A percentile compares a stretch with the other conserved stretches of the same genome.
phyloP scores from a whole-genome alignment of 2,888 invertebrate species.

The Apodemia duryi region DNA sequence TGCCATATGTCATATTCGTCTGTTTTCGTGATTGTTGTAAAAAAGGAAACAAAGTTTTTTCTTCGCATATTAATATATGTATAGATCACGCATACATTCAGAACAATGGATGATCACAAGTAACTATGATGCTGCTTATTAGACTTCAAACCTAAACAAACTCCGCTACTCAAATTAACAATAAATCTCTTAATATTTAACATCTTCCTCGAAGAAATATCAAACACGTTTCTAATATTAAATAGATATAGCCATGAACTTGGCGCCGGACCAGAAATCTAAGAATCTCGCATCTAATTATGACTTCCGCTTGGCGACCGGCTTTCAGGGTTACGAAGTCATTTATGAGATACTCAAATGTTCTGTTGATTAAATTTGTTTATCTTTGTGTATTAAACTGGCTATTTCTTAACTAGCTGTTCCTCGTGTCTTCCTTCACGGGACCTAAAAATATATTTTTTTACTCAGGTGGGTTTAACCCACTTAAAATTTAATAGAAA shows the following conservation, averaged over 20 bases:
- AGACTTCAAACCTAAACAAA: too few relatives aligned
- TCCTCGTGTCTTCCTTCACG: too few relatives aligned
- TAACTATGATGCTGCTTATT: too few relatives aligned
- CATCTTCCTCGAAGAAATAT: slow-evolving; percentile 4
- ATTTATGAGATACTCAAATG: slow-evolving; percentile 2
- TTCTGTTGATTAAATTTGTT: slow-evolving; percentile 2
- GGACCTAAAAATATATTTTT: too few relatives aligned
- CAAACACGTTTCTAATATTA: slow-evolving; percentile 27
- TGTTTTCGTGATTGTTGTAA: too few relatives aligned
- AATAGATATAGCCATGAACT: slow-evolving; percentile 47
- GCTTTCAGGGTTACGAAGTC: slow-evolving; percentile 18
- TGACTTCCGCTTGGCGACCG: slow-evolving; percentile 53
- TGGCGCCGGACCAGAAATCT: slow-evolving; percentile 52
- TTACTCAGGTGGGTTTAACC: too few relatives aligned
- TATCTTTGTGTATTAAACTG: not conserved
- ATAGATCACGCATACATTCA: too few relatives aligned
- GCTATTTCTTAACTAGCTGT: not conserved
- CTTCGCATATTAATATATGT: too few relatives aligned
- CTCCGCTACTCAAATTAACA: not conserved
- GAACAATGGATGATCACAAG: too few relatives aligned
- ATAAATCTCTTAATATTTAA: slow-evolving; percentile 14
- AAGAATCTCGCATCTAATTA: slow-evolving; percentile 60
- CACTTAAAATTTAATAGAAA: too few relatives aligned
- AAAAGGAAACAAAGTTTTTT: too few relatives aligned
- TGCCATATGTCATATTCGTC: too few relatives aligned